Base-by-base conservation (phyloP, 1,140 invertebrate genomes). In the Zaprionus inermis region DNA sequence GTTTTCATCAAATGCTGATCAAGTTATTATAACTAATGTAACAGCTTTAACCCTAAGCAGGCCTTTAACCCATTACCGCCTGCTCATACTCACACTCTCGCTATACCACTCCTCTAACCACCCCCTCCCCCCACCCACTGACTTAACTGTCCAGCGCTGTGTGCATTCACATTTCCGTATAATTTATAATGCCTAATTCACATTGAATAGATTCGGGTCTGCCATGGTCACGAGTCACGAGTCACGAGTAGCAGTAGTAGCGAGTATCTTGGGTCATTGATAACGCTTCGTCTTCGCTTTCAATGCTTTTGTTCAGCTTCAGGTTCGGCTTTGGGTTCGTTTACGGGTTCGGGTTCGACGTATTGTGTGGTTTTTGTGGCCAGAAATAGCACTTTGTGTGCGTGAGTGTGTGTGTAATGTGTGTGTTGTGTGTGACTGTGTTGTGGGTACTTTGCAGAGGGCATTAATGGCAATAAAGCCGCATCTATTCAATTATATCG, bases 401-500 rank as follows among this genome's bases (percentile, higher is more conserved):
- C 49, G 55, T 61, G 34, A 16, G 55, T 34, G 65, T 49, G 46
- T 44, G 36, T 32, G 51, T 30, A 16, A 38, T 44, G 36, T 32
- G 51, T 30, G 22, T 24, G 64, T 46, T 46, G 52, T 56, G 64
- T 41, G 55, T 61, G 49, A 57, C n/a, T 52, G 58, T 63, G 59
- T 60, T 46, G 55, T 55, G 54, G 56, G 49, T 78, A 52, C 56
- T 61, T 44, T 73, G 56, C 51, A 59, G 51, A 44, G 60, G 49
- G 59, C 78, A 86, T 86, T 88, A 86, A 81, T 76, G 71, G 73
- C 75, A 86, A 88, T 86, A 85, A 85, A 81, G 82, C 58, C 54
- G 58, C 81, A 85, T 85, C 79, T 85, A 88, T 88, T 88, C 80
- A 88, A 88, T 88, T 88, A 88, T 79, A 79, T 72, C 72, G 64